phyloP scores from a whole-genome alignment of 2,797 vertebrate genomes.

The Alauda arvensis region DNA sequence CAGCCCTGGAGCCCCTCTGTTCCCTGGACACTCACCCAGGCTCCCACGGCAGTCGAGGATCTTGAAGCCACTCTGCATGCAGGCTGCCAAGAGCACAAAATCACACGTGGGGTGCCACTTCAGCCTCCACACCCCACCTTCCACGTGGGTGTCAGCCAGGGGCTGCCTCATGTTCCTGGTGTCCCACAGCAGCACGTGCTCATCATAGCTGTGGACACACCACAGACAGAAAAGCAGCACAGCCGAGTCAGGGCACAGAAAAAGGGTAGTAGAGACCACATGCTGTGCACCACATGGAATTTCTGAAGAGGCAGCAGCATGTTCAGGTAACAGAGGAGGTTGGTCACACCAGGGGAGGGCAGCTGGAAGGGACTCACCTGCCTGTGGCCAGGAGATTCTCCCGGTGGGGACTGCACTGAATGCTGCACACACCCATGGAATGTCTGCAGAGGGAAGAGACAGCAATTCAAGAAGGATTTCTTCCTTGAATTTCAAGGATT shows the following conservation, averaged over 20 bases:
- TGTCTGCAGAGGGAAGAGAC: slow-evolving; percentile 73
- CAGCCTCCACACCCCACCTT: slow-evolving; percentile 92
- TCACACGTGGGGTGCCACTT: slow-evolving; percentile 88
- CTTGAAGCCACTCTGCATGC: slow-evolving; percentile 91
- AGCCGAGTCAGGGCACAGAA: not conserved
- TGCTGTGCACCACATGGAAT: not conserved
- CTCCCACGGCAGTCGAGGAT: slow-evolving; percentile 78
- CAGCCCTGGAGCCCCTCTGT: not conserved
- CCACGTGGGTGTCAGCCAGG: slow-evolving; percentile 75
- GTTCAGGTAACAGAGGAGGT: rapidly evolving
- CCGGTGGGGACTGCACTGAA: slow-evolving; percentile 86
- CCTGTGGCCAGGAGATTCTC: slow-evolving; percentile 90
- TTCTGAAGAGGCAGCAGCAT: not conserved
- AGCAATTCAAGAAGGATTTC: not conserved
- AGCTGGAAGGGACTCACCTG: slow-evolving; percentile 75
- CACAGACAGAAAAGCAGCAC: not conserved
- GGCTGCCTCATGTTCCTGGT: slow-evolving; percentile 86
- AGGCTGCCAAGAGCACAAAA: slow-evolving; percentile 89
- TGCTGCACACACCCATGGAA: slow-evolving; percentile 93
- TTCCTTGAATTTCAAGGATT: not conserved
- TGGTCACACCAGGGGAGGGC: not conserved
- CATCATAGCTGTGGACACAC: slow-evolving; percentile 82
- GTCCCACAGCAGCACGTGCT: slow-evolving; percentile 92
- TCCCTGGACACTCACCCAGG: slow-evolving; percentile 48
- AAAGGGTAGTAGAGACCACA: rapidly evolving